A percentile compares a stretch with the other conserved stretches of the same genome.
phyloP scores from a whole-genome alignment of 2,888 invertebrate genomes.

The Patella ulyssiponensis region DNA sequence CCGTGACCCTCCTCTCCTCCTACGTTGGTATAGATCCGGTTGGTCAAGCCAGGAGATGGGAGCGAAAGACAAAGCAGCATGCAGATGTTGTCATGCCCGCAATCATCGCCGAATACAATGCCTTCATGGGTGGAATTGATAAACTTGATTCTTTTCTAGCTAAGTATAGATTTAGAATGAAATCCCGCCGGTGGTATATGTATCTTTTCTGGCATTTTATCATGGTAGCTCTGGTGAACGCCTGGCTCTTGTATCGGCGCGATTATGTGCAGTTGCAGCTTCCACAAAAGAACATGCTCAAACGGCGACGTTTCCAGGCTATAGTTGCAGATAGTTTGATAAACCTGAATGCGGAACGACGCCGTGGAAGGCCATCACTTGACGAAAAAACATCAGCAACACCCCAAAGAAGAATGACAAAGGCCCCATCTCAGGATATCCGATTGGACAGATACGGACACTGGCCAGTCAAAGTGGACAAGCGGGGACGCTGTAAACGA shows the following conservation, averaged over 20 bases:
- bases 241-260: slow-evolving; percentile 37
- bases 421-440: slow-evolving; percentile 18
- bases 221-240: slow-evolving; percentile 33
- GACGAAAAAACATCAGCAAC: slow-evolving; percentile 12
- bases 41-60: background rate
- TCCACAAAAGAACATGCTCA: slow-evolving; percentile 25
- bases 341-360: background rate
- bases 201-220: slow-evolving; percentile 39
- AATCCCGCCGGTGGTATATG: slow-evolving; percentile 37
- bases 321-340: slow-evolving; percentile 18
- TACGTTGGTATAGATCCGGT: background rate
- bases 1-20: background rate
- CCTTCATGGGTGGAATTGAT: slow-evolving; percentile 32
- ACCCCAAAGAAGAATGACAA: background rate
- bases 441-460: slow-evolving; percentile 26
- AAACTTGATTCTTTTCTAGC: slow-evolving; percentile 26
- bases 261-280: slow-evolving; percentile 23
- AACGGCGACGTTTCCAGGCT: slow-evolving; percentile 26
- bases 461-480: slow-evolving; percentile 14
- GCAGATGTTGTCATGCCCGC: slow-evolving; percentile 19
- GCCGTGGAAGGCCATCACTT: slow-evolving; percentile 12
- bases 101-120: slow-evolving; percentile 28
- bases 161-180: slow-evolving; percentile 24
- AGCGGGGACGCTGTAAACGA: slow-evolving; percentile 18
- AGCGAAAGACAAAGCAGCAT: background rate